These are phyloP conservation scores for Diaphora mendica DNA, from an alignment of 2,888 invertebrate genomes.

Conservation along the genomic window DNA sequence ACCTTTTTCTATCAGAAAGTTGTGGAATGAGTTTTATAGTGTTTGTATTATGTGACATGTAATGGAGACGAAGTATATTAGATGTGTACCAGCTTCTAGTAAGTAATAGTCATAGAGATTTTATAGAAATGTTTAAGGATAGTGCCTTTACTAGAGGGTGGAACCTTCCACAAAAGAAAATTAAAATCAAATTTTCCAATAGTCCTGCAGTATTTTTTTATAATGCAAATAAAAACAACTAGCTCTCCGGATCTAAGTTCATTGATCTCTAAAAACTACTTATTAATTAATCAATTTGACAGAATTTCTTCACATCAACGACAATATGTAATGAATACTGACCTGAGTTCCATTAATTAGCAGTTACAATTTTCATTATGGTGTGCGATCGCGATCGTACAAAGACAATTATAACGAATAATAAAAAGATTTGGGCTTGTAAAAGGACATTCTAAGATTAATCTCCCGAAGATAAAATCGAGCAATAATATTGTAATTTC, in stretches of 20 bases:
- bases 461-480: too few species aligned
- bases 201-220: neutral
- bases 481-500: too few species aligned
- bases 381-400: neutral
- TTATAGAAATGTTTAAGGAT: neutral
- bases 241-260: neutral
- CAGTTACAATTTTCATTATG: neutral
- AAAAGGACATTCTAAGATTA: too few species aligned
- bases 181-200: neutral
- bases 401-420: neutral
- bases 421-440: neutral
- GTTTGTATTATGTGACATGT: conserved; percentile 34
- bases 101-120: neutral
- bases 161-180: neutral
- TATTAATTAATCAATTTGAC: neutral
- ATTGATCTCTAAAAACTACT: neutral
- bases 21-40: conserved; percentile 55
- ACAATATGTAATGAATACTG: neutral
- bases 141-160: neutral
- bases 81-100: neutral
- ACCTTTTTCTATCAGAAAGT: conserved; percentile 62
- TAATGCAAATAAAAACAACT: neutral
- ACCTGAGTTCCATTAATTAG: neutral
- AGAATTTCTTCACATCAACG: neutral
- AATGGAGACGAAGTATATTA: conserved; percentile 10